These are phyloP conservation scores for Anthonomus grandis DNA, from an alignment of 1,140 invertebrate genomes.

Conservation along the genomic window DNA sequence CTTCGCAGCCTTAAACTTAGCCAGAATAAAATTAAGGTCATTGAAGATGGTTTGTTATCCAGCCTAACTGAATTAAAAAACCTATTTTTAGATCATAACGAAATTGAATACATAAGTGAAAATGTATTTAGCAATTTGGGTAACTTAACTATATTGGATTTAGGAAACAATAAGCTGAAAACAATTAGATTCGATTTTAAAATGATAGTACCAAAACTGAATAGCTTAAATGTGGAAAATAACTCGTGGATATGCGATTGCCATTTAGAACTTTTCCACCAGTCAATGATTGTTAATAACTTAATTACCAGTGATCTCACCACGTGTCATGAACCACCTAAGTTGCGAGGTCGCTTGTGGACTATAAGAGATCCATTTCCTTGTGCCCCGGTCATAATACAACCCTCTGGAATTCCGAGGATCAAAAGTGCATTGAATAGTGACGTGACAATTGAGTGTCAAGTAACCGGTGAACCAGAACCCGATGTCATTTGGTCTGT, in stretches of 20 bases:
- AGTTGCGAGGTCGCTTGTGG: slow-evolving; percentile 67
- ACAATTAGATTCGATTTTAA: slow-evolving; percentile 43
- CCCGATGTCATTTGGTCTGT: slow-evolving; percentile 74
- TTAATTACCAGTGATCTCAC: slow-evolving; percentile 70
- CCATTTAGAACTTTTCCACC: slow-evolving; percentile 70
- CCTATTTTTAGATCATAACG: slow-evolving; percentile 73
- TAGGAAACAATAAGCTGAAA: slow-evolving; percentile 69
- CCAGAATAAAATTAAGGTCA: slow-evolving; percentile 66
- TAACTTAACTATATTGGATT: slow-evolving; percentile 61
- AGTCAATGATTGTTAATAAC: slow-evolving; percentile 70
- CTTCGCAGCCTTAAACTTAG: slow-evolving; percentile 69
- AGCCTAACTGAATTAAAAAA: slow-evolving; percentile 70
- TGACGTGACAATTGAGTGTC: slow-evolving; percentile 74
- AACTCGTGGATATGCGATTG: slow-evolving; percentile 91
- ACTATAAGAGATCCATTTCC: slow-evolving; percentile 73
- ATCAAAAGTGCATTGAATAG: slow-evolving; percentile 60
- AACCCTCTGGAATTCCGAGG: slow-evolving; percentile 53
- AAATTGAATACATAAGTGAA: slow-evolving; percentile 63
- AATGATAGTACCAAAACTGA: slow-evolving; percentile 58
- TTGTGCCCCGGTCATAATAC: slow-evolving; percentile 72
- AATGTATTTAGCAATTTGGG: slow-evolving; percentile 70
- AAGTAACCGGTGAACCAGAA: slow-evolving; percentile 69
- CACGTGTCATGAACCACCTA: slow-evolving; percentile 64
- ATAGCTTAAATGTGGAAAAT: slow-evolving; percentile 70
- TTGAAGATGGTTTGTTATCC: slow-evolving; percentile 74